These are phyloP conservation scores for Etheostoma nigrum DNA, from an alignment of 2,797 vertebrate genomes.

Conservation along the genomic window DNA sequence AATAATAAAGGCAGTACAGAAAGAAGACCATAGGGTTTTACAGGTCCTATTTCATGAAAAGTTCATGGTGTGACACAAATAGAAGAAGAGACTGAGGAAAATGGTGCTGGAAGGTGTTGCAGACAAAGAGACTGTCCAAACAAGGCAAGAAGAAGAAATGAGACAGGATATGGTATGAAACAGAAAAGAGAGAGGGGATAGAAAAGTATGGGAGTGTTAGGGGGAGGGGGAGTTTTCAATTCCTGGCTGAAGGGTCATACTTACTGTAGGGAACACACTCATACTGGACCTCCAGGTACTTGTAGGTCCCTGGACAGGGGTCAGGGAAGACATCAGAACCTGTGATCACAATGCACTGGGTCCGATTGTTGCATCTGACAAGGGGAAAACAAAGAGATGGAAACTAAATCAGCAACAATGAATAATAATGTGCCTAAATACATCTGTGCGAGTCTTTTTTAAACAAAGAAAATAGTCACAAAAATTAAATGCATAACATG, in stretches of 20 bases:
- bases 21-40: constrained; percentile 70
- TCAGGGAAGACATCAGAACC: constrained; percentile 99
- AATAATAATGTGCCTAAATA: neutral
- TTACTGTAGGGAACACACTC: constrained; percentile 99
- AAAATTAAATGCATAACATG: neutral
- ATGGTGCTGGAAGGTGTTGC: constrained; percentile 69
- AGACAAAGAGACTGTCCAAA: constrained; percentile 64
- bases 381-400: neutral
- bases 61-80: constrained; percentile 76
- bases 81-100: constrained; percentile 69
- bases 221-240: constrained; percentile 41
- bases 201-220: constrained; percentile 25
- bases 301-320: constrained; percentile 99
- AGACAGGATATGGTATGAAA: constrained; percentile 23
- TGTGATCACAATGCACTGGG: constrained; percentile 98
- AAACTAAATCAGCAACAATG: neutral
- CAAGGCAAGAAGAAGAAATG: constrained; percentile 55
- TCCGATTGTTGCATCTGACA: constrained; percentile 98
- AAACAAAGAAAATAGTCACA: neutral
- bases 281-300: constrained; percentile 99
- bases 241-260: constrained; percentile 86
- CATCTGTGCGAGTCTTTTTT: neutral
- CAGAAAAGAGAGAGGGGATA: constrained; percentile 10
- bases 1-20: constrained; percentile 77
- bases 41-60: constrained; percentile 78